A percentile compares a stretch with the other conserved stretches of the same genome.
These are phyloP conservation scores for Trachymyrmex septentrionalis DNA, from an alignment of 1,140 invertebrate genomes.

Conservation along the genomic window DNA sequence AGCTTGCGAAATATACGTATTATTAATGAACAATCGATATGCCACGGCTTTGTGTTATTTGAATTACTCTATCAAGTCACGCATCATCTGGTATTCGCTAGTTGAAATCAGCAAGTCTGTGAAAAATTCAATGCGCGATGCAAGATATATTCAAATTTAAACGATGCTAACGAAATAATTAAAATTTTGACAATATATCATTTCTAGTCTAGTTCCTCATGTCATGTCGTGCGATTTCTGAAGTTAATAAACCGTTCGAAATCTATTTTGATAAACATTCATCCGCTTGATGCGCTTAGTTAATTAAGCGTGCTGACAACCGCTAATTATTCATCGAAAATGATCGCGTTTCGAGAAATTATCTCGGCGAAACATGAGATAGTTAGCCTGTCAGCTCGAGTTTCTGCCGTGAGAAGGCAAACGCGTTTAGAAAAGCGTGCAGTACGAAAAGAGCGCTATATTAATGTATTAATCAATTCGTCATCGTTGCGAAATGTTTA, in stretches of 20 bases:
- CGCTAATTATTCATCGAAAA: slow-evolving; percentile 6
- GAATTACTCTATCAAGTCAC: not conserved
- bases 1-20: not conserved
- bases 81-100: not conserved
- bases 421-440: not conserved
- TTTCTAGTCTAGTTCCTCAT: too few species aligned
- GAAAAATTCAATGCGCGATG: not conserved
- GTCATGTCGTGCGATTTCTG: not conserved
- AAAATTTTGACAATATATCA: slow-evolving; percentile 1
- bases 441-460: not conserved
- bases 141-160: not conserved
- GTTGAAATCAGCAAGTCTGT: not conserved
- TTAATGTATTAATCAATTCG: not conserved
- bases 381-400: not conserved
- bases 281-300: not conserved
- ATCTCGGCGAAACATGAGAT: not conserved
- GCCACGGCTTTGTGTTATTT: not conserved
- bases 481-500: not conserved
- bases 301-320: slow-evolving; percentile 1
- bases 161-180: not conserved
- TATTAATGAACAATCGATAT: not conserved
- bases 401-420: not conserved
- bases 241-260: not conserved
- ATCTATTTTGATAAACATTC: not conserved
- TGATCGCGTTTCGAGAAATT: not conserved